phyloP scores from a whole-genome alignment of 2,888 invertebrate species.

The Zhuqinia jingwanae region DNA sequence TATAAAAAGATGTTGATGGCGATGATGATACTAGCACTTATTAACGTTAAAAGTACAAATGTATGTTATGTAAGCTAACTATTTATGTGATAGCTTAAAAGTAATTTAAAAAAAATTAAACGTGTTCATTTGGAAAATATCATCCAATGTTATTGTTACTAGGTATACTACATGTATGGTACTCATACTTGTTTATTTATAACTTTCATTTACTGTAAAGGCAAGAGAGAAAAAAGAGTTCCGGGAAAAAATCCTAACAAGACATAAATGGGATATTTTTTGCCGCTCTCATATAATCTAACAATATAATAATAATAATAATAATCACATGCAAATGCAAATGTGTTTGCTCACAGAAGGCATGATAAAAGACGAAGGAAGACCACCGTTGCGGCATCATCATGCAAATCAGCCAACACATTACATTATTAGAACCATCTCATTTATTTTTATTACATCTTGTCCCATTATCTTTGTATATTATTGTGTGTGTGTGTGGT shows the following conservation, averaged over 20 bases:
- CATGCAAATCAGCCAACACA: slow-evolving; percentile 67
- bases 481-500: slow-evolving; percentile 38
- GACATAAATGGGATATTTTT: slow-evolving; percentile 34
- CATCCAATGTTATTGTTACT: slow-evolving; percentile 28
- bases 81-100: not conserved
- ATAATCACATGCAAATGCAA: slow-evolving; percentile 30
- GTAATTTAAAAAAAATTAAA: slow-evolving; percentile 38
- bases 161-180: slow-evolving; percentile 1
- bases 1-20: too few species aligned
- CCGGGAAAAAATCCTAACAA: slow-evolving; percentile 25
- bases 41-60: not conserved
- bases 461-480: slow-evolving; percentile 61
- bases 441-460: slow-evolving; percentile 70
- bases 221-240: not conserved
- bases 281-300: too few species aligned
- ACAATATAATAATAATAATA: too few species aligned
- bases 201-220: not conserved
- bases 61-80: not conserved
- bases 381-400: slow-evolving; percentile 68
- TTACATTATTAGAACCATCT: slow-evolving; percentile 70
- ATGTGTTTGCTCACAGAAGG: slow-evolving; percentile 34
- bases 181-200: slow-evolving; percentile 29
- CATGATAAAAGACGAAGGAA: slow-evolving; percentile 42
- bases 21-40: not conserved
- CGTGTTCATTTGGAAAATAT: slow-evolving; percentile 37